These are phyloP conservation scores for Columba livia DNA, from an alignment of 2,113 vertebrate genomes.

Conservation along the genomic window DNA sequence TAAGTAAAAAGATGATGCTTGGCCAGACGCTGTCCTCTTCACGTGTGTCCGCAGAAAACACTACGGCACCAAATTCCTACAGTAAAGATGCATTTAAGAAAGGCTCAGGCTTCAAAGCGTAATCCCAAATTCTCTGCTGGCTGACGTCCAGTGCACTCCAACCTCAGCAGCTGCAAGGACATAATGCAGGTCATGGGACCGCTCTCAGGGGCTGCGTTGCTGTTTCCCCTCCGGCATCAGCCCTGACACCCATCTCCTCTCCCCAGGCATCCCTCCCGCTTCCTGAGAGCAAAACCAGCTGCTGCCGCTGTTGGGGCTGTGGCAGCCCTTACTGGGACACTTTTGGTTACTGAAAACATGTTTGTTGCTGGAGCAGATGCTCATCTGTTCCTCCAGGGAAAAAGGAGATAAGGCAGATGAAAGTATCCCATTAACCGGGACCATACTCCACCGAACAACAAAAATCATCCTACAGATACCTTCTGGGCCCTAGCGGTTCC, in stretches of 20 bases:
- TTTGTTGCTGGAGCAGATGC: background rate
- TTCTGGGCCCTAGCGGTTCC: background rate
- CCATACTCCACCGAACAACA: background rate
- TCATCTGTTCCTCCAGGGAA: background rate
- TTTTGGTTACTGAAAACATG: background rate
- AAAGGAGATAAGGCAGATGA: background rate
- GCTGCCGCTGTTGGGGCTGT: background rate
- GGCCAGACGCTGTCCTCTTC: background rate
- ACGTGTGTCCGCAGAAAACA: background rate
- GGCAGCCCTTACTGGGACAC: background rate
- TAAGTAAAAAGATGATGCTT: background rate
- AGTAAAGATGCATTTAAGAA: background rate
- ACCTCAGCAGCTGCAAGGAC: background rate
- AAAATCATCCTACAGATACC: background rate
- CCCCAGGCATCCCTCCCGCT: background rate
- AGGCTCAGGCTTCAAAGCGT: background rate
- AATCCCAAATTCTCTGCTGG: background rate
- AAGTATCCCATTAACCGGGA: background rate
- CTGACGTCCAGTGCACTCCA: accelerated
- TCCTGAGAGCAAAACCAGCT: background rate
- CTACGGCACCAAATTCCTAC: background rate
- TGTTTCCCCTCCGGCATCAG: background rate
- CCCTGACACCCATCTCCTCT: accelerated
- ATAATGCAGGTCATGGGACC: accelerated
- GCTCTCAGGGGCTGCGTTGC: accelerated